These are phyloP conservation scores for Talpa occidentalis DNA, from an alignment of 2,113 vertebrate genomes.

Conservation along the genomic window DNA sequence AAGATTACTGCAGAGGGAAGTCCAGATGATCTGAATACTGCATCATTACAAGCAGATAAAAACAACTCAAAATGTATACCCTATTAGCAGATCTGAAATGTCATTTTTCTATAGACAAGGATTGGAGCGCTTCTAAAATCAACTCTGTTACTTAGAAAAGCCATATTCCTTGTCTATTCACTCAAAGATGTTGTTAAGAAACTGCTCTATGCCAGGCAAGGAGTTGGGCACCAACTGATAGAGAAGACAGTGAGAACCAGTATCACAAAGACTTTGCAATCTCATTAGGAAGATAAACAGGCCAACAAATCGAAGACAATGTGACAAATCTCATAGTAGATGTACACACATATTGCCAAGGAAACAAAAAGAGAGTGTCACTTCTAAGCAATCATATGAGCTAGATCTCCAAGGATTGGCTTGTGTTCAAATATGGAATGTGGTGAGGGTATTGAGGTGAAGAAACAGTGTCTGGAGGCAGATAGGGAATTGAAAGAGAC, in stretches of 20 bases:
- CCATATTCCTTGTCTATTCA: fast-evolving
- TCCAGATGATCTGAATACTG: not conserved
- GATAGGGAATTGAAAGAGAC: not conserved
- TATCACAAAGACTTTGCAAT: not conserved
- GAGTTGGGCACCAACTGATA: too few species aligned
- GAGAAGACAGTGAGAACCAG: not conserved
- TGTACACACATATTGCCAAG: not conserved
- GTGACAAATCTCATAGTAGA: not conserved
- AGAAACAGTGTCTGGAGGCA: not conserved
- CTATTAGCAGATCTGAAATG: not conserved
- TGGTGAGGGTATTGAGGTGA: not conserved
- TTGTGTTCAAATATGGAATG: not conserved
- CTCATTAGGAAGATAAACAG: not conserved
- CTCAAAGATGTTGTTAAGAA: not conserved
- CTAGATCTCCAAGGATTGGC: not conserved
- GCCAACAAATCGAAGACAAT: not conserved
- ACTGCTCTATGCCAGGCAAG: not conserved
- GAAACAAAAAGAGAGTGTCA: not conserved
- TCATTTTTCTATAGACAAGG: not conserved
- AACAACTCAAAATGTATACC: not conserved
- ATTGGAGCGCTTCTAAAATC: not conserved
- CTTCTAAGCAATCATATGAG: fast-evolving
- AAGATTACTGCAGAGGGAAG: not conserved
- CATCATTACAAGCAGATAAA: not conserved
- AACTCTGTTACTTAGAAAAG: not conserved